Evolutionary conservation across 2,888 invertebrate species (phyloP), one percentile per base, ranked within the genome.

Genomic region (Melieria picta): DNA sequence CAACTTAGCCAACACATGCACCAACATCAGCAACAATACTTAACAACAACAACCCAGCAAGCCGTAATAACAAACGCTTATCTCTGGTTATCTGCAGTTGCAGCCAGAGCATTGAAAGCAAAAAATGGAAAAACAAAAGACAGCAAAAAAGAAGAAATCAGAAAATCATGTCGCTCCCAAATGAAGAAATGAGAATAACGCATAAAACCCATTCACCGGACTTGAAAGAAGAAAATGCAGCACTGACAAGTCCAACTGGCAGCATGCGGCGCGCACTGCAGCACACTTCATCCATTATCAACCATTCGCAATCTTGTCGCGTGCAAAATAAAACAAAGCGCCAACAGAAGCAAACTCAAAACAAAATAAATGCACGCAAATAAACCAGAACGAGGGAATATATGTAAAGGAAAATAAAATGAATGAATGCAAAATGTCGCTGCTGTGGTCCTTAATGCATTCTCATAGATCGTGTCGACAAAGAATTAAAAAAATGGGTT

Each of bases 231-330:
- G 10, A 16, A 48, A 46, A 61, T 63, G 74, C 65, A 71, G 76
- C 77, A 76, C 77, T 81, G 81, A 81, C 80, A 80, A 78, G 79
- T 80, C 78, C 77, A 79, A 80, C 81, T 80, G 82, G 81, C 81
- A 82, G 81, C 47, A 13, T 10, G 16, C 11, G 63, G 47, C 56
- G 9, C 10, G 46, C 67, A 74, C 55, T 76, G 74, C 78, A 77
- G 77, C 76, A 79, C 30, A 30, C 30, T 30, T 76, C 81, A 80
- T 81, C 81, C 81, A 82, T 81, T 81, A 81, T 81, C 82, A 82
- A 79, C 82, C 80, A 79, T 79, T 80, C 77, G 81, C 77, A 81
- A 81, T 82, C 81, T 80, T 81, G 80, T 78, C 79, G 78, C 78
- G 63, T 16, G 47, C 13, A 62, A 57, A 80, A 77, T 76, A 61